phyloP scores from a whole-genome alignment of 2,113 vertebrate species.

The Regulus satrapa region DNA sequence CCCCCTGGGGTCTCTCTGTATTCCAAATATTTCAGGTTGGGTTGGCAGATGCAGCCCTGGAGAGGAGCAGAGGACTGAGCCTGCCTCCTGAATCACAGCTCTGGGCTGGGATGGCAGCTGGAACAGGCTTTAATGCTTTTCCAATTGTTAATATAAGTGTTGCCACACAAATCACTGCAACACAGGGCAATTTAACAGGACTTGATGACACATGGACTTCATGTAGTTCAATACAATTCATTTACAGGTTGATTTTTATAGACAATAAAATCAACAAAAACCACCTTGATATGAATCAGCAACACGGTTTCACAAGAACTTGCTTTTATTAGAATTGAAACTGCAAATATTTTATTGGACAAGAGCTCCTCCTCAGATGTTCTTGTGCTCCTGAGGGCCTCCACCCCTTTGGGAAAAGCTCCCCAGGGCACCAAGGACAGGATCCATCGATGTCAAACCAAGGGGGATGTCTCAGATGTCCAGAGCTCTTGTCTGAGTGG shows the following conservation, averaged over 20 bases:
- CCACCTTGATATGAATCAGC: neutral
- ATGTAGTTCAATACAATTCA: neutral
- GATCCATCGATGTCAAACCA: neutral
- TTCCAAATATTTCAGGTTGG: neutral
- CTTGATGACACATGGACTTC: neutral
- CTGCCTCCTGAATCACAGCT: neutral
- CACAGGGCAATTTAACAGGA: neutral
- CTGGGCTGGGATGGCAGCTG: neutral
- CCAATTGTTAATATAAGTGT: neutral
- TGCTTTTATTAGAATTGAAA: conserved; percentile 37
- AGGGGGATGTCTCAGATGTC: neutral
- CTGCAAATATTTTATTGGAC: neutral
- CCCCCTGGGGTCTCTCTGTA: fast-evolving
- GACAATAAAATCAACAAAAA: neutral
- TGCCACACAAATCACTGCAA: neutral
- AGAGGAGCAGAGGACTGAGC: neutral
- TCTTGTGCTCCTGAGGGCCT: neutral
- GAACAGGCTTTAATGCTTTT: neutral
- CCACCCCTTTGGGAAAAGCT: neutral
- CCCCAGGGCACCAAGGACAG: neutral
- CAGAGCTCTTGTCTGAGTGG: neutral
- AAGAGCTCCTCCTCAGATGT: neutral
- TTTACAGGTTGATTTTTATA: neutral
- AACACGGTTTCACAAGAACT: neutral
- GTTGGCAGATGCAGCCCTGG: neutral